Conservation (phyloP, 2,888 invertebrate species). For the Tridacna gigas region DNA sequence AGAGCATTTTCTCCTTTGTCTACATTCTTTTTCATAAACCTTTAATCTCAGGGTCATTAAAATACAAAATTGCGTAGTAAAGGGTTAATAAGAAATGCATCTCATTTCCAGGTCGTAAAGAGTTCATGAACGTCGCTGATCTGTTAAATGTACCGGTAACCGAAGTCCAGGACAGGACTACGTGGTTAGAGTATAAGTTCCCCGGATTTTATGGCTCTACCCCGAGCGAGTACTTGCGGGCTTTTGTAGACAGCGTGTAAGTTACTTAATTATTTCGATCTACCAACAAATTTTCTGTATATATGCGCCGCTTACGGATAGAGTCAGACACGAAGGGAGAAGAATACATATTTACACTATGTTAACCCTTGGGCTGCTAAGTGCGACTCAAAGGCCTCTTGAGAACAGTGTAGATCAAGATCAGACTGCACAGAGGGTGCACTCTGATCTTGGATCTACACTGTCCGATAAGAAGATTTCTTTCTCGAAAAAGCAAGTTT, state of each 20-base stretch:
- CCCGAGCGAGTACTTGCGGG: conserved; percentile 76
- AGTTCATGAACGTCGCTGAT: conserved; percentile 85
- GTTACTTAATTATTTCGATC: conserved; percentile 38
- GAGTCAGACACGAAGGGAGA: too few relatives aligned
- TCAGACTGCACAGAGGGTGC: neutral
- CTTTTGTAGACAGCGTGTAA: conserved; percentile 82
- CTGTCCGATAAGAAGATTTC: too few relatives aligned
- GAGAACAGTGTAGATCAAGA: neutral
- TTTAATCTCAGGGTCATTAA: too few relatives aligned
- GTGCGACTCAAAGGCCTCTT: neutral
- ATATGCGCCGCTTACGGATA: neutral
- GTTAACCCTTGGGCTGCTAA: too few relatives aligned
- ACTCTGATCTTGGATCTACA: too few relatives aligned
- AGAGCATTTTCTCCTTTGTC: too few relatives aligned
- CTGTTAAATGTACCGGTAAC: conserved; percentile 84
- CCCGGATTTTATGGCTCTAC: conserved; percentile 78
- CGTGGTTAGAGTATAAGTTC: conserved; percentile 74
- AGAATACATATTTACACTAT: too few relatives aligned
- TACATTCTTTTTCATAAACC: too few relatives aligned
- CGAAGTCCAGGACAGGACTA: conserved; percentile 83
- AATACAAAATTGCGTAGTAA: too few relatives aligned
- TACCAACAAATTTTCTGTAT: neutral
- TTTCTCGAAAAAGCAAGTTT: too few relatives aligned
- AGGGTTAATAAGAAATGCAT: too few relatives aligned
- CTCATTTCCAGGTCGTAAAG: conserved; percentile 74